Conservation (phyloP, 2,888 invertebrate species). For the Tinea trinotella region DNA sequence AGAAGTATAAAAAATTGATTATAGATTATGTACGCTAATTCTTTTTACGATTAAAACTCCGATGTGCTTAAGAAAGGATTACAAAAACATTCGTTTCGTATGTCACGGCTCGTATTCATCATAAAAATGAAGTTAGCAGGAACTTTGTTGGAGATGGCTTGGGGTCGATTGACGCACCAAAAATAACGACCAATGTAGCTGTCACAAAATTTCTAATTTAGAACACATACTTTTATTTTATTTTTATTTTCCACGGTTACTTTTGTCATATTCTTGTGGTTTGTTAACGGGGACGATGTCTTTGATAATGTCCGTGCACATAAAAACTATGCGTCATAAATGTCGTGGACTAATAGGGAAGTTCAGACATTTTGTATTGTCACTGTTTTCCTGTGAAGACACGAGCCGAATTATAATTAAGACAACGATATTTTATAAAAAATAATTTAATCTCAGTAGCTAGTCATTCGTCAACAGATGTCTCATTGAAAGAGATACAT, state of each 20-base stretch:
- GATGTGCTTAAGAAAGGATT: too few relatives aligned
- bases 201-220: conserved; percentile 50
- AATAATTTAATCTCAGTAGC: too few relatives aligned
- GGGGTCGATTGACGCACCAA: conserved; percentile 46
- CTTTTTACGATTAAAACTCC: too few relatives aligned
- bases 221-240: conserved; percentile 29
- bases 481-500: too few relatives aligned
- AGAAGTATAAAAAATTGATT: not conserved
- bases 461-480: too few relatives aligned
- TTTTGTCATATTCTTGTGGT: conserved; percentile 7
- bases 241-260: conserved; percentile 20
- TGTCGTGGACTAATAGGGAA: conserved; percentile 35
- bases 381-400: conserved; percentile 19
- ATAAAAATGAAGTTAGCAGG: conserved; percentile 7
- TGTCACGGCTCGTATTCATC: not conserved
- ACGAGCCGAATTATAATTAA: conserved; percentile 14
- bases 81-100: not conserved
- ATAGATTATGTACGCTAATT: not conserved
- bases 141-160: conserved; percentile 24
- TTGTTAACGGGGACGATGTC: conserved; percentile 25
- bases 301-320: conserved; percentile 29
- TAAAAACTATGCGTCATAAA: conserved; percentile 31
- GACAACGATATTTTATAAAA: not conserved
- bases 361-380: conserved; percentile 27
- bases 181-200: conserved; percentile 46